These are phyloP conservation scores for Syngnathus rostellatus DNA, from an alignment of 2,797 vertebrate genomes.

Conservation along the genomic window DNA sequence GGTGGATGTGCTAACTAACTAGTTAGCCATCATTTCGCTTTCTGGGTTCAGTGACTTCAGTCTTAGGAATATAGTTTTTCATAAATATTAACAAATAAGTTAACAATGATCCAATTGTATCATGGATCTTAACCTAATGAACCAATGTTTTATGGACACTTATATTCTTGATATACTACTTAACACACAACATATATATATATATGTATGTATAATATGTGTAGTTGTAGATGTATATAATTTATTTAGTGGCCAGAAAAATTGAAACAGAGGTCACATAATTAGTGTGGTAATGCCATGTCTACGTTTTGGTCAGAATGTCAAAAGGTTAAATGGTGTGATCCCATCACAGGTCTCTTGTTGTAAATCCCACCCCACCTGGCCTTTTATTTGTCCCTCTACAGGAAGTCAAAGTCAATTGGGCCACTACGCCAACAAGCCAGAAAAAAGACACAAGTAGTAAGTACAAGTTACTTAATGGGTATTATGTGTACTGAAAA, in stretches of 20 bases:
- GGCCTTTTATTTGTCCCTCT: constrained; percentile 34
- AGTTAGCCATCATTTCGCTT: too few species aligned
- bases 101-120: background rate
- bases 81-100: too few species aligned
- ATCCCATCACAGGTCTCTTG: constrained; percentile 5
- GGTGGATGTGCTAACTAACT: too few species aligned
- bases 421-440: constrained; percentile 98
- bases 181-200: background rate
- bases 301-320: background rate
- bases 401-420: constrained; percentile 99
- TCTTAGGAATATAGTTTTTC: too few species aligned
- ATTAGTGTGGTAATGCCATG: background rate
- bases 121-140: background rate
- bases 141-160: background rate
- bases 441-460: constrained; percentile 99
- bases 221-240: background rate
- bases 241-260: background rate
- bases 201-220: too few species aligned
- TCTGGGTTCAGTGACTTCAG: too few species aligned
- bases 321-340: background rate
- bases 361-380: constrained; percentile 46
- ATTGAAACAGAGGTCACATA: background rate
- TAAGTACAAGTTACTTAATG: constrained; percentile 66
- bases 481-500: background rate
- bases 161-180: background rate